A percentile compares a stretch with the other conserved stretches of the same genome.
Conservation (phyloP, 1,140 invertebrate species). For the Ips nitidus region DNA sequence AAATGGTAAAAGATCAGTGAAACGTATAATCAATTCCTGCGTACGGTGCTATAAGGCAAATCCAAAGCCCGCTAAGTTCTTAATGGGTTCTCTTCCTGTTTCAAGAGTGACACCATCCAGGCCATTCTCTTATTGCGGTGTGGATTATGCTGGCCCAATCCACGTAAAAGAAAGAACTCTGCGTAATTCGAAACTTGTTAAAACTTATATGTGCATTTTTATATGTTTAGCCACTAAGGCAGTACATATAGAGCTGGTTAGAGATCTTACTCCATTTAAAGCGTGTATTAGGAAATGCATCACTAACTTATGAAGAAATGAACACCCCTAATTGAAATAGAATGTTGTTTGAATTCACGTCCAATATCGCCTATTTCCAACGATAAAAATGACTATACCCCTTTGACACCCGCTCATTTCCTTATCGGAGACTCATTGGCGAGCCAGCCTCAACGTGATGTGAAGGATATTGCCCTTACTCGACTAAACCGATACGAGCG, state of each 20-base stretch:
- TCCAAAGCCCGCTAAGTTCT: no score
- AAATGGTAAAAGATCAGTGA: slow-evolving; percentile 12
- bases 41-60: slow-evolving; percentile 16
- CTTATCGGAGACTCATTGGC: not conserved
- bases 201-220: no score
- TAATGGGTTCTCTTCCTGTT: not conserved
- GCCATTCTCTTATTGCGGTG: not conserved
- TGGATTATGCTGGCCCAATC: not conserved
- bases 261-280: no score
- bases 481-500: not conserved
- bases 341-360: no score
- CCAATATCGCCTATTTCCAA: no score
- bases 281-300: no score
- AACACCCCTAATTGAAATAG: no score
- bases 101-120: not conserved
- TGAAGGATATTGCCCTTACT: not conserved
- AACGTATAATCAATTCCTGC: slow-evolving; percentile 5
- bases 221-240: no score
- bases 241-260: no score
- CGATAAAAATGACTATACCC: no score
- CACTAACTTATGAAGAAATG: no score
- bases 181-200: not conserved
- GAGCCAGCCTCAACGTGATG: not conserved
- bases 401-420: not conserved
- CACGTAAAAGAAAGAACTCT: not conserved